Base-by-base conservation (phyloP, 2,113 vertebrate species). In the Aptenodytes patagonicus region DNA sequence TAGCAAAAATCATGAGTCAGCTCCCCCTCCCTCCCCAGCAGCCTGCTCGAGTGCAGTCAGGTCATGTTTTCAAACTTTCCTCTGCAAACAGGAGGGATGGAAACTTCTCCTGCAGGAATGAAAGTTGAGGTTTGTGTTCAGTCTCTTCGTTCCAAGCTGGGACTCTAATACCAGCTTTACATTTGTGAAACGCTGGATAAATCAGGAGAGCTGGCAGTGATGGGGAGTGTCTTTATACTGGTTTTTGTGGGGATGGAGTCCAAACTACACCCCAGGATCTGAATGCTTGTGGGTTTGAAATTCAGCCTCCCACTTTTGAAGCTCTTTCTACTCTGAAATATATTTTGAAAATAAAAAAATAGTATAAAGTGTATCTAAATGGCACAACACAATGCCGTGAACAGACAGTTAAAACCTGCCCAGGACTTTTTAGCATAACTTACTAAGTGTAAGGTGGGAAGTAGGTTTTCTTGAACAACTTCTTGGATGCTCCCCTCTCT, bases 1-100 rank as follows among this genome's bases (percentile, higher is more conserved):
- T 72, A 91, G 49, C 51, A 95, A 97, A 96, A 97, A 51, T 87
- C 89, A 93, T 91, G 95, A 95, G 95, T 95, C 94, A 95, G 93
- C 91, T 89, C 77, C 46, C 77, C 49, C 57, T 91, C 25, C 42
- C 36, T 85, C 87, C 82, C 49, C 66, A 93, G 58, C 54, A 91
- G 73, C 73, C 55, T 85, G 78, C 66, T 91, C 3, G 8, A 96
- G 78, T 73, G 75, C 84, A 88, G 78, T 94, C 87, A 91, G 87
- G 89, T 91, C 84, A 83, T 93, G 91, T 90, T 96, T 96, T 94
- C 91, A 95, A 94, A 95, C 73, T 91, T 95, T 95, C 61, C 70
- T 94, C 70, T 82, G 54, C 81, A 96, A 93, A 89, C 66, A 85
- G 46, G 78, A 95, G 87, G 70, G 26, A 91, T 77, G 78, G 94